Conservation (phyloP, 2,113 vertebrate species). For the Ardeotis arabs region DNA sequence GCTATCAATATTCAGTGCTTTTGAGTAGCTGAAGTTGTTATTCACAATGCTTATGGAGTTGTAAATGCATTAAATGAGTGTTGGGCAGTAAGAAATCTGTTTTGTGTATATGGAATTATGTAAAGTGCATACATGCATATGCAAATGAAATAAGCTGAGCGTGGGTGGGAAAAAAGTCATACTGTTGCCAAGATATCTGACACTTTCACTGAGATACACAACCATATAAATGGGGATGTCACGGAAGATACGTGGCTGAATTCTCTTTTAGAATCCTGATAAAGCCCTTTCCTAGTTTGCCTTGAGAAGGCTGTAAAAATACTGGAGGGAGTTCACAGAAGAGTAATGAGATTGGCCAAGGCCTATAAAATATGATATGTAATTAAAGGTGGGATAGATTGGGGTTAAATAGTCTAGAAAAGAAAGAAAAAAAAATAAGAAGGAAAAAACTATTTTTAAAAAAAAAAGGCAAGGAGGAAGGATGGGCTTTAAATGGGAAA, state of each 20-base stretch:
- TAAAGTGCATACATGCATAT: not conserved
- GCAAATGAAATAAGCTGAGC: not conserved
- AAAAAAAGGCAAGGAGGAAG: not conserved
- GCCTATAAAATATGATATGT: not conserved
- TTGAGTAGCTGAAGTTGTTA: not conserved
- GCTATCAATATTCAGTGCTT: not conserved
- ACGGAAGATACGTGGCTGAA: not conserved
- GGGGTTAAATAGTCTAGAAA: not conserved
- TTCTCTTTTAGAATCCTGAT: not conserved
- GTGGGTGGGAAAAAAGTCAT: not conserved
- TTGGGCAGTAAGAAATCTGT: not conserved
- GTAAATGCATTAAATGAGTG: not conserved
- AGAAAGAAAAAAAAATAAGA: not conserved
- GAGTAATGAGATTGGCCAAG: not conserved
- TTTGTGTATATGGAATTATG: not conserved
- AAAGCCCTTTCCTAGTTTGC: not conserved
- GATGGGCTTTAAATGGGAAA: not conserved
- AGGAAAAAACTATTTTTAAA: too few relatives aligned
- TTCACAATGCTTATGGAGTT: not conserved
- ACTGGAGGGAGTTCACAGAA: not conserved
- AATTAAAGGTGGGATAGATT: not conserved
- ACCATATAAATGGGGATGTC: not conserved
- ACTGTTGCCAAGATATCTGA: not conserved
- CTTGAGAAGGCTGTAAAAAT: not conserved
- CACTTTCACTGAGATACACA: not conserved